Conservation (phyloP, 2,888 invertebrate genomes). For the Deilephila elpenor region DNA sequence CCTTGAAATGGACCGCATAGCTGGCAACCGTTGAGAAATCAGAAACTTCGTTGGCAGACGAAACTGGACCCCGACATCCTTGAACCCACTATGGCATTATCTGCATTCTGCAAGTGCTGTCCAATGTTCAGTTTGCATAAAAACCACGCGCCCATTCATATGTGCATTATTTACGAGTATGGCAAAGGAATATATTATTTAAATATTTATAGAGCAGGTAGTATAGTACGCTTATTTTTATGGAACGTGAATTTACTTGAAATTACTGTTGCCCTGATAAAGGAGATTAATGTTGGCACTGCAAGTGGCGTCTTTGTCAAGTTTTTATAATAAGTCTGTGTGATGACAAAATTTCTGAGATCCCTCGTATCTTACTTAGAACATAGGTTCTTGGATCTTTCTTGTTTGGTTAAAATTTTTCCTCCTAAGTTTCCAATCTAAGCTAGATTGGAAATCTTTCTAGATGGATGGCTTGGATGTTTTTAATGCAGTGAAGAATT, state of each 20-base stretch:
- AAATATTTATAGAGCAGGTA: neutral
- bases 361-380: neutral
- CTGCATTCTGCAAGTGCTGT: conserved; percentile 42
- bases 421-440: neutral
- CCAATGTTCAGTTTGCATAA: conserved; percentile 24
- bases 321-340: too few relatives aligned
- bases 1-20: neutral
- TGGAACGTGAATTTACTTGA: too few relatives aligned
- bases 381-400: neutral
- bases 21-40: neutral
- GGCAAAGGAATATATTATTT: neutral
- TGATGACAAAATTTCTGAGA: too few relatives aligned
- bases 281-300: too few relatives aligned
- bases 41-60: conserved; percentile 17
- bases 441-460: neutral
- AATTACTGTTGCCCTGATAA: too few relatives aligned
- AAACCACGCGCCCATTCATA: conserved; percentile 6
- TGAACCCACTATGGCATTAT: conserved; percentile 48
- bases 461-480: neutral
- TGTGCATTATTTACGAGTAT: conserved; percentile 14
- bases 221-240: too few relatives aligned
- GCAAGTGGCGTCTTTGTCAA: too few relatives aligned
- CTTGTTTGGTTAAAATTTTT: neutral
- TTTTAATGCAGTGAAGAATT: neutral
- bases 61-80: conserved; percentile 40